Percentiles rank a stretch among this genome's conserved stretches.
Evolutionary conservation across 1,140 invertebrate genomes (phyloP).

Genomic region (Drosophila guanche): DNA sequence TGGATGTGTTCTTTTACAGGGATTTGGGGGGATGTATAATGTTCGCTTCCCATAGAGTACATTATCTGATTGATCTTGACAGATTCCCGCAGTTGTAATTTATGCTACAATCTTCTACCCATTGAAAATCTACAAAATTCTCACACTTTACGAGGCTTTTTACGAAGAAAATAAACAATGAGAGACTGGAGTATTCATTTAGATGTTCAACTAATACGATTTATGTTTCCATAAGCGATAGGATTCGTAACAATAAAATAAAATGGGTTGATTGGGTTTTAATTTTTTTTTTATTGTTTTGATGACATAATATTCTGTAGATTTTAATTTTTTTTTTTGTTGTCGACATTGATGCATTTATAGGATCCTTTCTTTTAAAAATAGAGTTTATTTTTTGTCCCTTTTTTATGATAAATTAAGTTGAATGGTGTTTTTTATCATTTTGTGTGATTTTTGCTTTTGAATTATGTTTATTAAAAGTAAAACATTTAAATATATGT

Average conservation of each 20-base stretch:
- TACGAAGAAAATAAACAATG: no score
- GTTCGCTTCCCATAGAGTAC: no score
- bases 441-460: conserved; percentile 36
- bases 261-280: no score
- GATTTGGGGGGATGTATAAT: neutral
- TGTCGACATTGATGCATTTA: conserved; percentile 69
- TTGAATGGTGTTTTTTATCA: conserved; percentile 41
- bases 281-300: conserved; percentile 65
- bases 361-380: conserved; percentile 65
- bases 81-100: neutral
- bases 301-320: conserved; percentile 74
- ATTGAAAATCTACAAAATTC: no score
- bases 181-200: no score
- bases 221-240: no score
- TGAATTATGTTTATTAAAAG: conserved; percentile 52
- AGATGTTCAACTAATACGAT: no score
- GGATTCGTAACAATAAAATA: no score
- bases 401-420: conserved; percentile 70
- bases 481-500: conserved; percentile 64
- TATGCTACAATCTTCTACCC: neutral
- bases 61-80: no score
- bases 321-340: conserved; percentile 52
- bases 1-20: no score
- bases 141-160: no score
- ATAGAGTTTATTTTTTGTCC: conserved; percentile 63